Evolutionary conservation across 2,797 vertebrate species (phyloP).

Genomic region (Sus cebifrons): DNA sequence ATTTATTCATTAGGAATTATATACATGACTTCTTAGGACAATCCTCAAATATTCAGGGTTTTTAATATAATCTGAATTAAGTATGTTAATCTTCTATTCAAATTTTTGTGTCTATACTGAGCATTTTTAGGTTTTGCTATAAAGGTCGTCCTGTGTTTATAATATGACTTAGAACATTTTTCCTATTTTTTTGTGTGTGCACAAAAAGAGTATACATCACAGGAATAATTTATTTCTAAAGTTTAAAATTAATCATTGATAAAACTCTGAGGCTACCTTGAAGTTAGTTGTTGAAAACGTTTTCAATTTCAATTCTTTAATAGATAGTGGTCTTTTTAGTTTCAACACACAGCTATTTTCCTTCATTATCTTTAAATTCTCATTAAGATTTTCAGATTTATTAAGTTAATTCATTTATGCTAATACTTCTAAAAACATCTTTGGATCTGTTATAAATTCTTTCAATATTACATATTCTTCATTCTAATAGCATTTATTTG

Average conservation of each 20-base stretch:
- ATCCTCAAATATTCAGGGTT: conserved; percentile 43
- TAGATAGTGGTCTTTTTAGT: neutral
- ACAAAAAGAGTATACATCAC: neutral
- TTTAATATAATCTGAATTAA: neutral
- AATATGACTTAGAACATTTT: neutral
- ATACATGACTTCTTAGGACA: neutral
- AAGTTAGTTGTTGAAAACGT: neutral
- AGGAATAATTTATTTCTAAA: conserved; percentile 40
- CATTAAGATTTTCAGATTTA: conserved; percentile 11
- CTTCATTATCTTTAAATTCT: conserved; percentile 19
- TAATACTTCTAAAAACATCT: conserved; percentile 26
- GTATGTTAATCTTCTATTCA: neutral
- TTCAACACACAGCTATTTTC: neutral
- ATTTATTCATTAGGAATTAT: neutral
- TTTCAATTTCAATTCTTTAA: neutral
- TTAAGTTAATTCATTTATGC: conserved; percentile 31
- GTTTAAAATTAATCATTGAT: neutral
- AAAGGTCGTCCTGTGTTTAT: neutral
- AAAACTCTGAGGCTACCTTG: neutral
- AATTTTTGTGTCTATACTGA: neutral
- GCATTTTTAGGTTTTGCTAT: conserved; percentile 36
- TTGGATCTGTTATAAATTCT: neutral
- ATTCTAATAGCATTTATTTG: neutral
- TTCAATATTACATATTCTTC: conserved; percentile 33
- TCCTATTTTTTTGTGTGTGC: neutral